Conservation (phyloP, 37 sponge, comb jelly and placozoan genomes). For the Lycopodina hypogea region DNA sequence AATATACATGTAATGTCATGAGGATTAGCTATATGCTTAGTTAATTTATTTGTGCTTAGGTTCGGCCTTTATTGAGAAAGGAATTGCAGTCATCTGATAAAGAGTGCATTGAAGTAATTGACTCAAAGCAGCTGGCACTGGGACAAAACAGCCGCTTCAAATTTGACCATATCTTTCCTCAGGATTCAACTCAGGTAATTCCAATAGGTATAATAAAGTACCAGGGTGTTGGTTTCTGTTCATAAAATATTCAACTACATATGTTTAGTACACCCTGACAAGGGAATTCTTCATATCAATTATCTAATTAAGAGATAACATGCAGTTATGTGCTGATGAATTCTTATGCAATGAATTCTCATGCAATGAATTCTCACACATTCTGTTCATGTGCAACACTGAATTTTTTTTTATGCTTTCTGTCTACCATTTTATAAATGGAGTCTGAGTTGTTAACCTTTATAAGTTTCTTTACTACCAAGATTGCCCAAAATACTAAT, state of each 20-base stretch:
- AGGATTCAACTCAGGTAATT: slow-evolving; percentile 48
- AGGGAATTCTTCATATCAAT: no score
- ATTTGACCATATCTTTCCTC: slow-evolving; percentile 74
- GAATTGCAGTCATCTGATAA: slow-evolving; percentile 45
- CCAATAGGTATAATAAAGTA: background rate
- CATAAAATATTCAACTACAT: no score
- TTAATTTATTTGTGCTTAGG: background rate
- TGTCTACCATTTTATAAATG: no score
- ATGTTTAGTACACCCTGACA: no score
- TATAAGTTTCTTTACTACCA: no score
- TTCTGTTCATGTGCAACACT: no score
- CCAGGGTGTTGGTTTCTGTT: background rate
- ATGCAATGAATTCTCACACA: no score
- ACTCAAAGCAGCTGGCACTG: slow-evolving; percentile 70
- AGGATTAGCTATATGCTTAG: background rate
- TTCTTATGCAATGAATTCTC: no score
- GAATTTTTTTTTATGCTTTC: no score
- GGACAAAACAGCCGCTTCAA: slow-evolving; percentile 65
- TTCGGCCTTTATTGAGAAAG: slow-evolving; percentile 45
- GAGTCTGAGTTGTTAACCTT: no score
- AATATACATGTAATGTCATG: no score
- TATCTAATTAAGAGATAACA: background rate
- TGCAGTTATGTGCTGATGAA: background rate
- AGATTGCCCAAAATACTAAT: no score
- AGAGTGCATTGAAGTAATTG: slow-evolving; percentile 42